These are phyloP conservation scores for Teleogryllus oceanicus DNA, from an alignment of 2,888 invertebrate genomes.

Conservation along the genomic window DNA sequence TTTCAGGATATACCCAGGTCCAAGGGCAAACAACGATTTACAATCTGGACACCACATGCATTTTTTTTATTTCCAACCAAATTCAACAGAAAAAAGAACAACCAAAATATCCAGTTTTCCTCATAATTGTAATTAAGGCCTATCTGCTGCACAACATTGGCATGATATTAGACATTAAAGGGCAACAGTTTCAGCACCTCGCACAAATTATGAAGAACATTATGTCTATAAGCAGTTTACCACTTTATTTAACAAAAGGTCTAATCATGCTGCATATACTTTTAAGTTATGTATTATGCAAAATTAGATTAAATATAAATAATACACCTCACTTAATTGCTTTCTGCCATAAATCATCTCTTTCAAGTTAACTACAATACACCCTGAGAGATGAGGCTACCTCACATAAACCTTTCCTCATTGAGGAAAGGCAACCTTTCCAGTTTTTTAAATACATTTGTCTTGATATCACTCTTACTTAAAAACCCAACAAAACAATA, in stretches of 20 bases:
- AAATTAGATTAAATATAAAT: constrained; percentile 36
- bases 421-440: constrained; percentile 12
- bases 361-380: constrained; percentile 11
- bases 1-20: not conserved
- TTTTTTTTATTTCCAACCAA: constrained; percentile 32
- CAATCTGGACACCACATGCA: constrained; percentile 29
- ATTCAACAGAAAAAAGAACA: constrained; percentile 30
- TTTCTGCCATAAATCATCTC: constrained; percentile 18
- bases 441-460: constrained; percentile 30
- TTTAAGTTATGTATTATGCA: constrained; percentile 27
- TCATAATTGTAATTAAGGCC: constrained; percentile 30
- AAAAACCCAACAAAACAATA: constrained; percentile 29
- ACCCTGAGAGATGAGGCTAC: constrained; percentile 10
- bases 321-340: constrained; percentile 25
- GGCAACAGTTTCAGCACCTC: constrained; percentile 30
- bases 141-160: constrained; percentile 30
- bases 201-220: constrained; percentile 26
- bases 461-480: constrained; percentile 30
- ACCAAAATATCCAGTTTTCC: constrained; percentile 32
- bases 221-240: constrained; percentile 19
- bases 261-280: constrained; percentile 31
- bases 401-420: constrained; percentile 20
- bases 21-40: constrained; percentile 4
- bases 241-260: constrained; percentile 21
- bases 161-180: constrained; percentile 28